phyloP scores from a whole-genome alignment of 53 echinoderm and acorn worm species.

The Patiria pectinifera region DNA sequence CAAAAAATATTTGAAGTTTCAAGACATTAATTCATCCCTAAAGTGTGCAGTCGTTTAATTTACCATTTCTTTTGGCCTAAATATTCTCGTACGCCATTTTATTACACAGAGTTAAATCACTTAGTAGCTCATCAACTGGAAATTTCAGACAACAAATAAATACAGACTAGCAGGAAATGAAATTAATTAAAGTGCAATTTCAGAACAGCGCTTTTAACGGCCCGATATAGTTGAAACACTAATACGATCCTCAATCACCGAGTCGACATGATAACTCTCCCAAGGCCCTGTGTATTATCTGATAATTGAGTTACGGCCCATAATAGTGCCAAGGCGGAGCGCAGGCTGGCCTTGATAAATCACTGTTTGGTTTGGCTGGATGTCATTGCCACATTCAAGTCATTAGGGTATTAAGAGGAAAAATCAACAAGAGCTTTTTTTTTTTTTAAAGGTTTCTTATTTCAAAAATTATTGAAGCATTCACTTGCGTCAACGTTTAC shows the following conservation, averaged over 20 bases:
- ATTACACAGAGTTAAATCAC: neutral
- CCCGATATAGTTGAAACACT: neutral
- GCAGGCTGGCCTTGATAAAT: neutral
- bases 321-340: neutral
- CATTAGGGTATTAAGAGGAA: neutral
- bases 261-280: neutral
- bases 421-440: too few species aligned
- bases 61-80: too few species aligned
- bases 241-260: neutral
- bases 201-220: neutral
- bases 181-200: neutral
- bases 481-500: too few species aligned
- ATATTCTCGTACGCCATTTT: neutral
- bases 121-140: neutral
- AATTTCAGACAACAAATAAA: neutral
- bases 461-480: too few species aligned
- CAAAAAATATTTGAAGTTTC: too few species aligned
- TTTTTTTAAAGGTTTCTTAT: too few species aligned
- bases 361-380: neutral
- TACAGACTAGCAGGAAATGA: neutral
- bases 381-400: neutral
- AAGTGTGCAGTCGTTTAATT: too few species aligned
- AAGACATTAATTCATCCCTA: too few species aligned
- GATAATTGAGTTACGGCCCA: constrained; percentile 11
- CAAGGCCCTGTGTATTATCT: neutral